These are phyloP conservation scores for Sarcoramphus papa DNA, from an alignment of 2,797 vertebrate species.

Conservation along the genomic window DNA sequence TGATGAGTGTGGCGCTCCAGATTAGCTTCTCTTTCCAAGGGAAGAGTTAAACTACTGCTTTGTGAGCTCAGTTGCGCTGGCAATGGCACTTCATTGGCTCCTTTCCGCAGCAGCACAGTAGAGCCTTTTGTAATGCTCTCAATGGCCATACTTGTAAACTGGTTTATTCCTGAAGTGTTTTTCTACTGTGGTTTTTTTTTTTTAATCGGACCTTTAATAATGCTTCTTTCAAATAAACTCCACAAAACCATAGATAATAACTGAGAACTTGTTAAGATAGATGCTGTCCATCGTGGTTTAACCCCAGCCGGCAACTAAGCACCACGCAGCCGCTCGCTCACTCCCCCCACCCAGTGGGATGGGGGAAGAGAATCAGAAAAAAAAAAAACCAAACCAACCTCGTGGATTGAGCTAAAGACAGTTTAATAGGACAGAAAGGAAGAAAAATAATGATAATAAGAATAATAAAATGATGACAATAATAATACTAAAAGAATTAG, in stretches of 20 bases:
- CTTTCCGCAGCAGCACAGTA: slow-evolving; percentile 13
- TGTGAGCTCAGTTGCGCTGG: background rate
- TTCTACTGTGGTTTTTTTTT: background rate
- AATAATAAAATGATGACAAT: too few relatives aligned
- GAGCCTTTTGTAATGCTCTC: slow-evolving; percentile 20
- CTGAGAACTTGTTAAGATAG: background rate
- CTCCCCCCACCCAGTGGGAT: too few relatives aligned
- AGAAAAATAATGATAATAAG: too few relatives aligned
- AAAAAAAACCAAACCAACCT: too few relatives aligned
- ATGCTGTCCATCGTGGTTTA: background rate
- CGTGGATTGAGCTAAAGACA: too few relatives aligned
- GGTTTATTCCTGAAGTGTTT: background rate
- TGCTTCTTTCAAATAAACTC: background rate
- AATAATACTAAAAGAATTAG: too few relatives aligned
- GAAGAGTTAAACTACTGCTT: slow-evolving; percentile 35
- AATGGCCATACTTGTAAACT: background rate
- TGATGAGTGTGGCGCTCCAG: background rate
- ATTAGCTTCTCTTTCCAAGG: background rate
- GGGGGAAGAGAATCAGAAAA: too few relatives aligned
- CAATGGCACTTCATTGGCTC: background rate
- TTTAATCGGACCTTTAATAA: background rate
- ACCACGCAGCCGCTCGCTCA: too few relatives aligned
- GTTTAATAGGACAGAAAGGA: too few relatives aligned
- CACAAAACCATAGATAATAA: background rate
- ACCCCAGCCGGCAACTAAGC: too few relatives aligned